Conservation (phyloP, 1,140 invertebrate species). For the Drosophila tani region DNA sequence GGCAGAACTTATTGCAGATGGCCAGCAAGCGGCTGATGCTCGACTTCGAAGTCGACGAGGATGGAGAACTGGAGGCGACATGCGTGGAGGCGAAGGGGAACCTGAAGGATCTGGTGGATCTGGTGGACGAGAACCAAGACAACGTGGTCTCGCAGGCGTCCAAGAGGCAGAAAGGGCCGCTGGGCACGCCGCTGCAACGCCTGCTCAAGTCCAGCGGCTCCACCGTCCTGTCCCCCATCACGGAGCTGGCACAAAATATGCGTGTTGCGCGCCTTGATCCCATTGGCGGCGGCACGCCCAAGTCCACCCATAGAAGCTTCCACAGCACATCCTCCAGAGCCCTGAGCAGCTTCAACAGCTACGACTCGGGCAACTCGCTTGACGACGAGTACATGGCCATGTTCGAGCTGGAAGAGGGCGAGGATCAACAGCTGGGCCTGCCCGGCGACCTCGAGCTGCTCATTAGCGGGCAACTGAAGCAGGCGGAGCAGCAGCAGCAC, state of each 20-base stretch:
- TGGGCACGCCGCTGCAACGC: slow-evolving; percentile 52
- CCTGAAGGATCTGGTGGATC: neutral
- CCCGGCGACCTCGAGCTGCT: slow-evolving; percentile 81
- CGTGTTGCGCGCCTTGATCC: slow-evolving; percentile 27
- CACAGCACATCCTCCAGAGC: slow-evolving; percentile 81
- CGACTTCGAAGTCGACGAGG: slow-evolving; percentile 12
- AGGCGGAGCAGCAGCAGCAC: slow-evolving; percentile 43
- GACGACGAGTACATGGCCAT: slow-evolving; percentile 90
- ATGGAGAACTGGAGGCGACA: neutral
- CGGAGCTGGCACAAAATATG: slow-evolving; percentile 63
- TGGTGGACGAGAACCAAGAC: neutral
- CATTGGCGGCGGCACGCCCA: slow-evolving; percentile 47
- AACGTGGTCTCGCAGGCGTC: slow-evolving; percentile 1
- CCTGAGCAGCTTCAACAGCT: slow-evolving; percentile 78
- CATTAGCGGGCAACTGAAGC: slow-evolving; percentile 59
- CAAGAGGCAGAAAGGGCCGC: slow-evolving; percentile 31
- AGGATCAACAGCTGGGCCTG: slow-evolving; percentile 40
- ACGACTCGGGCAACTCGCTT: slow-evolving; percentile 86
- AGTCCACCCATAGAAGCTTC: slow-evolving; percentile 61
- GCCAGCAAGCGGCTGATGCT: slow-evolving; percentile 50
- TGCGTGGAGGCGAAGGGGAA: neutral
- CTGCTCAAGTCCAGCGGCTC: slow-evolving; percentile 43
- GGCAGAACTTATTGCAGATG: slow-evolving; percentile 25
- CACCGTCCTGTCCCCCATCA: slow-evolving; percentile 60
- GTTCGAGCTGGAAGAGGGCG: slow-evolving; percentile 86